Evolutionary conservation across 2,113 vertebrate genomes (phyloP).

Genomic region (Callipepla squamata): DNA sequence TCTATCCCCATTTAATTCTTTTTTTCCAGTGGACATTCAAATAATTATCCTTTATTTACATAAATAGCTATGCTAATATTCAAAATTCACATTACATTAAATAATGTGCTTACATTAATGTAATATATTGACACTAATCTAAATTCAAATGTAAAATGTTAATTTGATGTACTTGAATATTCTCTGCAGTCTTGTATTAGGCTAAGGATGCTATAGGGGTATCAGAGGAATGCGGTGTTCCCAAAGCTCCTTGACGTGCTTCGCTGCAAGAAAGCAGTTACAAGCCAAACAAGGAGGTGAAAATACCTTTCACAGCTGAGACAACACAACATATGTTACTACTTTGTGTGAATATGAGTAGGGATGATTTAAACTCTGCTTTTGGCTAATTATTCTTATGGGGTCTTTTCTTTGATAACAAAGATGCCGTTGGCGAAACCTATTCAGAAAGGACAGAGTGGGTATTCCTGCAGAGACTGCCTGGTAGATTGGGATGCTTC

Average conservation of each 20-base stretch:
- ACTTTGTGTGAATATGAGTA: conserved; percentile 48
- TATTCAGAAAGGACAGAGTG: conserved; percentile 6
- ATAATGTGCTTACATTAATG: background rate
- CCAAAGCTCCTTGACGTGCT: background rate
- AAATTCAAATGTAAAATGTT: background rate
- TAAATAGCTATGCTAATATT: background rate
- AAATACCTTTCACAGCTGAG: conserved; percentile 54
- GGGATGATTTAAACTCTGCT: conserved; percentile 41
- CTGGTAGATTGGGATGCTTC: background rate
- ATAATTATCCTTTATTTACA: background rate
- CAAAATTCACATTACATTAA: background rate
- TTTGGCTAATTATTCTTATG: background rate
- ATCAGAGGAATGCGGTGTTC: background rate
- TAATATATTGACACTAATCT: background rate
- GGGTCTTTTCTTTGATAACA: conserved; percentile 40
- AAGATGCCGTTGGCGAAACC: conserved; percentile 44
- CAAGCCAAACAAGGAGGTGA: background rate
- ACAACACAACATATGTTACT: conserved; percentile 36
- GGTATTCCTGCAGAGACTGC: conserved; percentile 43
- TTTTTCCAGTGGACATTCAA: background rate
- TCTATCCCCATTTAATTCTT: background rate
- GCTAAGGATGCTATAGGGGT: background rate
- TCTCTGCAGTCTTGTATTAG: background rate
- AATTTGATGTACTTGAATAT: background rate
- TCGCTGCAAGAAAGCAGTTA: background rate